Percentiles rank a stretch among this genome's conserved stretches.
Conservation (phyloP, 2,113 vertebrate genomes). For the Hydropotes inermis region DNA sequence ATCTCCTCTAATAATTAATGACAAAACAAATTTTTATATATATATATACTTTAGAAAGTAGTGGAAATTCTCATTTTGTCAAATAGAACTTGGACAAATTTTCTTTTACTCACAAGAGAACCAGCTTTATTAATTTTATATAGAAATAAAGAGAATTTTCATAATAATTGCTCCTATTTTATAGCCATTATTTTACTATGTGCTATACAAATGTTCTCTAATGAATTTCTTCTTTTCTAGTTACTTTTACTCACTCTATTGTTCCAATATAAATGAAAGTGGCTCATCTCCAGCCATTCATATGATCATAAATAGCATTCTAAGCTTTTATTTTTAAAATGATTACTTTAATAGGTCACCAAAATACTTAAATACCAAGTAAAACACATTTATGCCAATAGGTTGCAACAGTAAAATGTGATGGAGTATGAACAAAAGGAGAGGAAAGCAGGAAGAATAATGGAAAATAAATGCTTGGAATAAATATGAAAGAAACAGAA, state of each 20-base stretch:
- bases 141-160: conserved; percentile 3
- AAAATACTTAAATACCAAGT: neutral
- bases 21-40: neutral
- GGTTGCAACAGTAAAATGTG: neutral
- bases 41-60: neutral
- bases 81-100: neutral
- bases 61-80: neutral
- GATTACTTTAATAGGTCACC: neutral
- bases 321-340: neutral
- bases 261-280: conserved; percentile 5
- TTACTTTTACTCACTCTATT: neutral
- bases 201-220: neutral
- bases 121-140: neutral
- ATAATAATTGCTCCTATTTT: neutral
- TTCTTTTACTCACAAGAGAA: neutral
- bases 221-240: neutral
- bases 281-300: neutral
- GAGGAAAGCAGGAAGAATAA: neutral
- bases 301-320: neutral
- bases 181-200: neutral
- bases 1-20: neutral
- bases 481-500: neutral
- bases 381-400: neutral
- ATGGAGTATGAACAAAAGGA: neutral
- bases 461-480: neutral